These are phyloP conservation scores for Drosophila parthenogenetica DNA, from an alignment of 2,888 invertebrate genomes.

Conservation along the genomic window DNA sequence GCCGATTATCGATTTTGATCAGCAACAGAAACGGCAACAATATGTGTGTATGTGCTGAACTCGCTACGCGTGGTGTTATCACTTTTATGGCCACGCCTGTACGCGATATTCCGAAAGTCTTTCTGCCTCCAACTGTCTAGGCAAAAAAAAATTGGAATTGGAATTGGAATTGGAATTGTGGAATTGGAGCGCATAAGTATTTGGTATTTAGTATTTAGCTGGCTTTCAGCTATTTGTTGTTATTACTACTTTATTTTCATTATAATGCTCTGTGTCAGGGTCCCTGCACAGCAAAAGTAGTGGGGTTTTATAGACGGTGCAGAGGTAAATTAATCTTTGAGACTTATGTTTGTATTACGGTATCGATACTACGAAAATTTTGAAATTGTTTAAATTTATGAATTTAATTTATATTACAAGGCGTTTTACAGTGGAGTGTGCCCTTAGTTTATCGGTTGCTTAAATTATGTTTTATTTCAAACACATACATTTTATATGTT, in stretches of 20 bases:
- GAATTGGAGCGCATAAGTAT: constrained; percentile 25
- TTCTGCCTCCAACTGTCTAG: constrained; percentile 12
- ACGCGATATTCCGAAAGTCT: constrained; percentile 5
- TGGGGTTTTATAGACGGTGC: too few species aligned
- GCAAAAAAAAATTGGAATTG: constrained; percentile 36
- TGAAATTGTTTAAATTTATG: too few species aligned
- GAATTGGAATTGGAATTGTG: constrained; percentile 48
- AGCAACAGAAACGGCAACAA: too few species aligned
- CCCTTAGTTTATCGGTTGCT: too few species aligned
- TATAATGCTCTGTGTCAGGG: not conserved
- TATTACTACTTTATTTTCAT: not conserved
- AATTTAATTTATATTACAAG: too few species aligned
- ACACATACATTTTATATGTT: not conserved
- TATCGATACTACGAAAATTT: too few species aligned
- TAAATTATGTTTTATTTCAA: too few species aligned
- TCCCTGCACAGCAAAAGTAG: not conserved
- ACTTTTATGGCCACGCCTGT: constrained; percentile 28
- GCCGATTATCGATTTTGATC: constrained; percentile 1
- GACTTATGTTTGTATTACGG: too few species aligned
- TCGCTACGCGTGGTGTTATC: not conserved
- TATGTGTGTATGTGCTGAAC: too few species aligned
- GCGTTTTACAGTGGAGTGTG: too few species aligned
- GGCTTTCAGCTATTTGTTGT: constrained; percentile 23
- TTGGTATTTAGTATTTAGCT: constrained; percentile 25
- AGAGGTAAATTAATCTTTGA: too few species aligned